phyloP scores from a whole-genome alignment of 2,888 invertebrate genomes.

The Standfussiana lucernea region DNA sequence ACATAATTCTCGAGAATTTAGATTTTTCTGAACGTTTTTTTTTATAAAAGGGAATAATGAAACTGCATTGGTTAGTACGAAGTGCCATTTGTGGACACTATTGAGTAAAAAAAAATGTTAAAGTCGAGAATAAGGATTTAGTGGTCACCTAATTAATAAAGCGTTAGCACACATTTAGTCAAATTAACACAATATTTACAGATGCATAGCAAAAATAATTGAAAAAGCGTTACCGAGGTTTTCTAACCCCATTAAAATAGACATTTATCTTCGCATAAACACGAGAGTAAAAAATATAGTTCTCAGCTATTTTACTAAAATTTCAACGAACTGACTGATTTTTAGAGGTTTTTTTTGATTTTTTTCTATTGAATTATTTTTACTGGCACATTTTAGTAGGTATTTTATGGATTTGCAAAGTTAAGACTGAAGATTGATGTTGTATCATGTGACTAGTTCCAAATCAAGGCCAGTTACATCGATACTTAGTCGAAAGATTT shows the following conservation, averaged over 20 bases:
- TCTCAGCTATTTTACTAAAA: slow-evolving; percentile 66
- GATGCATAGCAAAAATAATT: slow-evolving; percentile 86
- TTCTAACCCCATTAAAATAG: slow-evolving; percentile 65
- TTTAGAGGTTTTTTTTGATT: slow-evolving; percentile 13
- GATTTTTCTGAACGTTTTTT: slow-evolving; percentile 9
- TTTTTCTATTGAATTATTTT: slow-evolving; percentile 40
- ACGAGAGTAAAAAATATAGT: slow-evolving; percentile 86
- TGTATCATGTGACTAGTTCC: slow-evolving; percentile 30
- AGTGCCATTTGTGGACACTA: background rate
- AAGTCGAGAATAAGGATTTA: slow-evolving; percentile 21
- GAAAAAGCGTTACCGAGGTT: slow-evolving; percentile 70
- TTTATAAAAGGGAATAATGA: background rate
- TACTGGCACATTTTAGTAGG: slow-evolving; percentile 28
- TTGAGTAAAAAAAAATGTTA: slow-evolving; percentile 1
- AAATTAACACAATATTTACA: slow-evolving; percentile 68
- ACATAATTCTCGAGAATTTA: background rate
- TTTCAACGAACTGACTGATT: slow-evolving; percentile 47
- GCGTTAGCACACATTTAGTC: slow-evolving; percentile 70
- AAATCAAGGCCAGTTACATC: slow-evolving; percentile 33
- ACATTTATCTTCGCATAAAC: slow-evolving; percentile 72
- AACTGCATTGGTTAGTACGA: background rate
- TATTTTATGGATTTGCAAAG: slow-evolving; percentile 6
- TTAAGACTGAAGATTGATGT: slow-evolving; percentile 14
- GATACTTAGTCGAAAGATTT: slow-evolving; percentile 46
- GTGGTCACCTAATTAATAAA: slow-evolving; percentile 69